Conservation (phyloP, 2,888 invertebrate species). For the Oscheius sp. region DNA sequence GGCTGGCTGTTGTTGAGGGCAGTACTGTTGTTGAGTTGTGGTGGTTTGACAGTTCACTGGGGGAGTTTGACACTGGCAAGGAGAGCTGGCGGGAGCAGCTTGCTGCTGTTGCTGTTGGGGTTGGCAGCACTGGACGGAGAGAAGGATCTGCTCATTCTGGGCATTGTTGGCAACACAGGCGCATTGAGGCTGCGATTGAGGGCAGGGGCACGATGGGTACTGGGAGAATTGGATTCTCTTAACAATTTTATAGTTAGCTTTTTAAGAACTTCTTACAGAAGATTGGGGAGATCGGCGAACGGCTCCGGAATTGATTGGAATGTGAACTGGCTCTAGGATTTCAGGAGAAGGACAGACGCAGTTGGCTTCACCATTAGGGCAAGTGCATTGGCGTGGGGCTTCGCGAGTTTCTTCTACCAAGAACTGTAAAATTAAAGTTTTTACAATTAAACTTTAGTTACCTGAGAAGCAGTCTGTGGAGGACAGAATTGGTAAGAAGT, state of each 20-base stretch:
- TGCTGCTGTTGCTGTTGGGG: constrained; percentile 35
- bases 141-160: constrained; percentile 51
- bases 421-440: constrained; percentile 46
- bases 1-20: constrained; percentile 60
- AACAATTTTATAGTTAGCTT: neutral
- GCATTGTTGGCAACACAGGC: constrained; percentile 52
- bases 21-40: constrained; percentile 68
- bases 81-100: constrained; percentile 34
- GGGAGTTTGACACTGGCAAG: constrained; percentile 34
- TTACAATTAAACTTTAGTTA: neutral
- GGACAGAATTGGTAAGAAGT: constrained; percentile 67
- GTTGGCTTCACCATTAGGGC: constrained; percentile 65
- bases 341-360: constrained; percentile 66
- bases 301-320: constrained; percentile 46
- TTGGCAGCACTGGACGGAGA: constrained; percentile 55
- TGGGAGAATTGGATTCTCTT: constrained; percentile 50
- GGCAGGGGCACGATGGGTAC: constrained; percentile 60
- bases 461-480: constrained; percentile 39
- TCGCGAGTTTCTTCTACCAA: constrained; percentile 63
- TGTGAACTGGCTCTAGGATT: constrained; percentile 63
- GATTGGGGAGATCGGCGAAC: constrained; percentile 52
- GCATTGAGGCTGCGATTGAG: constrained; percentile 55
- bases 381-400: constrained; percentile 63
- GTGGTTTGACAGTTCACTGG: constrained; percentile 62
- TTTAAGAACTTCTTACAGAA: constrained; percentile 19